Evolutionary conservation across 2,113 vertebrate species (phyloP), one percentile per base, ranked within the genome.

Genomic region (Carlito syrichta): DNA sequence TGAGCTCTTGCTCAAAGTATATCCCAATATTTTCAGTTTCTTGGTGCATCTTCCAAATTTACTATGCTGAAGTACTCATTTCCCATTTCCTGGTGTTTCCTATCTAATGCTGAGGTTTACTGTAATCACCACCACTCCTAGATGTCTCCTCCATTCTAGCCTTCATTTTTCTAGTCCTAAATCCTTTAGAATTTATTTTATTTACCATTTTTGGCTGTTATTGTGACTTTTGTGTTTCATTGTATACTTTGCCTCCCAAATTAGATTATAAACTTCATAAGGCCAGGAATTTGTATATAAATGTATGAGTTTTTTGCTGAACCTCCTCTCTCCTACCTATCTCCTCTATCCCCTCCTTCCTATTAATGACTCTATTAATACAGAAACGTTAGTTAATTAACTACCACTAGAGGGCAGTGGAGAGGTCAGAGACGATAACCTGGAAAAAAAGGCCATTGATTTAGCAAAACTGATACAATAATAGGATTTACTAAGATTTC

Each of bases 341-440:
- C n/a, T n/a, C 13, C 19, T 10, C 38, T 60, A 45, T 95, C 6
- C 2, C 20, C 40, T 56, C n/a, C 8, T 1, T 48, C 6, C 2
- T n/a, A n/a, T n/a, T n/a, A n/a, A 12, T 3, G 58, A 78, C n/a
- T 52, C 71, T 60, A 5, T 5, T 66, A 86, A 43, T 43, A 48
- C 38, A 93, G 60, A 66, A 86, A 74, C n/a, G n/a, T n/a, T n/a
- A n/a, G n/a, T n/a, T n/a, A 86, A 71, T 32, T 40, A 86, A 27
- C 4, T 82, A 84, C 86, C 94, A 96, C 73, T 81, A 96, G 96
- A 95, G 74, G 84, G 87, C 83, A 94, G 83, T 73, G 22, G 43
- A 90, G 73, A 95, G 45, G 27, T 38, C 60, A 56, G 52, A 74
- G n/a, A 68, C 2, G 11, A 13, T 63, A 13, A 6, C 14, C 5